A percentile compares a stretch with the other conserved stretches of the same genome.
Conservation (phyloP, 2,797 vertebrate genomes). For the Muscicapa comitata region DNA sequence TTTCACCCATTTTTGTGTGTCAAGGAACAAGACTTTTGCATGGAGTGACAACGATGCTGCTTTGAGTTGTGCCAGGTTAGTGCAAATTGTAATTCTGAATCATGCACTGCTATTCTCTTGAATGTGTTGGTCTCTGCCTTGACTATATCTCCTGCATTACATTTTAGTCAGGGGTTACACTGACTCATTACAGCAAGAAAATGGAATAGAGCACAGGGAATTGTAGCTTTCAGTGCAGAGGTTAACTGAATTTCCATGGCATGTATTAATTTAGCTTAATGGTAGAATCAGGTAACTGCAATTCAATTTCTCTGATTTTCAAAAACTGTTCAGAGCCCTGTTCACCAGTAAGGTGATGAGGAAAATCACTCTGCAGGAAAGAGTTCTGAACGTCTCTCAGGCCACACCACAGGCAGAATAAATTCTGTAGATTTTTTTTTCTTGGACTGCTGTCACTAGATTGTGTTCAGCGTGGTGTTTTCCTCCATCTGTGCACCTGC, state of each 20-base stretch:
- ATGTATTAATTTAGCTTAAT: neutral
- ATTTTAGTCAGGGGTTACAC: neutral
- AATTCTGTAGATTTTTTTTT: neutral
- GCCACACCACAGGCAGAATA: neutral
- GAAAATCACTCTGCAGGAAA: neutral
- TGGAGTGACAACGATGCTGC: neutral
- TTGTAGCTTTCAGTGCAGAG: neutral
- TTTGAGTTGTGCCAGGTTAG: neutral
- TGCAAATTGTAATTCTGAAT: neutral
- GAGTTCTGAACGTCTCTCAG: neutral
- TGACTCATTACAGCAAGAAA: neutral
- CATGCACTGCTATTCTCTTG: fast-evolving
- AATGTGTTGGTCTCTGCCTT: neutral
- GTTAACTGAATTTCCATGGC: neutral
- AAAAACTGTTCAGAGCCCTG: neutral
- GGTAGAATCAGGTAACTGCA: neutral
- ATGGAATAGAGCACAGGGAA: neutral
- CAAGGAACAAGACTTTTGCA: neutral
- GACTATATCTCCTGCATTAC: neutral
- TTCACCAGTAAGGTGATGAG: neutral
- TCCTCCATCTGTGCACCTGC: neutral
- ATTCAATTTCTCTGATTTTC: neutral
- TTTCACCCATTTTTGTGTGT: neutral
- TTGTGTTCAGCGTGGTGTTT: neutral
- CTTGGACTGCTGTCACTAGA: neutral